phyloP scores from a whole-genome alignment of 2,113 vertebrate species.

The Glaucomys volans region DNA sequence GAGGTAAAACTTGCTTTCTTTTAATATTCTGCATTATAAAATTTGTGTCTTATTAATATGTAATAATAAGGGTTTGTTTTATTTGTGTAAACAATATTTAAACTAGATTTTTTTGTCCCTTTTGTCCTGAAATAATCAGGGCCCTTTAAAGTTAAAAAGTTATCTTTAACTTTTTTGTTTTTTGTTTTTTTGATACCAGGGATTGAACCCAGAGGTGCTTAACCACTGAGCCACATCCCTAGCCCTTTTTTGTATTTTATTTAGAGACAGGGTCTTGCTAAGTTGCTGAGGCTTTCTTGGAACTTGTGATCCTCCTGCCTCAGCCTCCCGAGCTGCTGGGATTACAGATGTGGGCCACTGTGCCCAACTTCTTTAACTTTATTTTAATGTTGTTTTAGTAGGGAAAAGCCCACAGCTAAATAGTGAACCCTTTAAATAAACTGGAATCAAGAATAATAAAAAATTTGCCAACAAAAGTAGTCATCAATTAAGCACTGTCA shows the following conservation, averaged over 20 bases:
- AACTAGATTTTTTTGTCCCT: neutral
- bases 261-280: no score
- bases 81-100: slow-evolving; percentile 23
- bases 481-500: neutral
- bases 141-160: neutral
- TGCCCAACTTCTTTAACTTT: neutral
- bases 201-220: no score
- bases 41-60: slow-evolving; percentile 2
- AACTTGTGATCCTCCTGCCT: no score
- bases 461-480: neutral
- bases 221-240: no score
- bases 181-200: no score
- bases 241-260: no score
- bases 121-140: neutral
- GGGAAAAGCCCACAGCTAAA: neutral
- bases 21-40: neutral
- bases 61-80: slow-evolving; percentile 51
- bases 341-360: no score
- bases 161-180: neutral
- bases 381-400: neutral
- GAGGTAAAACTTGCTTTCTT: slow-evolving; percentile 89
- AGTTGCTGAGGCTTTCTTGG: no score
- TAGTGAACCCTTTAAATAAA: slow-evolving; percentile 33
- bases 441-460: slow-evolving; percentile 36
- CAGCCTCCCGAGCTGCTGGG: no score